Conservation (phyloP, 2,888 invertebrate genomes). For the Caenorhabditis sp. region DNA sequence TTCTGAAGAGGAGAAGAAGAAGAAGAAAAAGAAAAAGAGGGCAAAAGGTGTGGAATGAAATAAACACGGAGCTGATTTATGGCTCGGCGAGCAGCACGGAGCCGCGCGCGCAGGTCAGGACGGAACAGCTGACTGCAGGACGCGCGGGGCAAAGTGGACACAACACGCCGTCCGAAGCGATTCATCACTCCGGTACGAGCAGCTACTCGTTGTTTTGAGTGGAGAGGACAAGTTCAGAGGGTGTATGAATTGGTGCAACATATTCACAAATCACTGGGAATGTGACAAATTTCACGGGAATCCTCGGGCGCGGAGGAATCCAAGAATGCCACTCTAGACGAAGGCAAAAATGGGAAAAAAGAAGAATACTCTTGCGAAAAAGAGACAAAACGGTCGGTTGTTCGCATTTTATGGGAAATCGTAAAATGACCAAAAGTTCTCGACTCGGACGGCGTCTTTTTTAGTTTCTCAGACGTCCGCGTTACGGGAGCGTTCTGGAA, state of each 20-base stretch:
- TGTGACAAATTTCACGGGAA: conserved; percentile 43
- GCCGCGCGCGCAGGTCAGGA: conserved; percentile 32
- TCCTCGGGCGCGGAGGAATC: too few relatives aligned
- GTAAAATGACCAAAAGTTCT: conserved; percentile 19
- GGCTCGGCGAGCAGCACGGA: conserved; percentile 15
- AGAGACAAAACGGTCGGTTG: too few relatives aligned
- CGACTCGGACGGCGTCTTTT: too few relatives aligned
- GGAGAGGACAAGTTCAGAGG: not conserved
- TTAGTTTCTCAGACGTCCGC: too few relatives aligned
- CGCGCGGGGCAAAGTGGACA: not conserved
- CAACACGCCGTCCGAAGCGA: conserved; percentile 19
- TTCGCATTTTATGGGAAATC: conserved; percentile 44
- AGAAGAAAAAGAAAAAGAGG: conserved; percentile 20
- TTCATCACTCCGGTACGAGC: conserved; percentile 15
- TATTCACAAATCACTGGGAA: conserved; percentile 33
- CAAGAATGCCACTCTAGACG: too few relatives aligned
- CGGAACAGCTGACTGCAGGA: conserved; percentile 34
- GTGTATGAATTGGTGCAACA: not conserved
- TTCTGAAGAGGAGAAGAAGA: not conserved
- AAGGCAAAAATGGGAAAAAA: too few relatives aligned
- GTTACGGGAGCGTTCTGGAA: too few relatives aligned
- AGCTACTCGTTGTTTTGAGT: conserved; percentile 25
- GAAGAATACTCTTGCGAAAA: not conserved
- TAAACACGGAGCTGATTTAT: conserved; percentile 45
- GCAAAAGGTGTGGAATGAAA: conserved; percentile 31